Evolutionary conservation across 2,888 invertebrate genomes (phyloP).

Genomic region (Ceramica pisi): DNA sequence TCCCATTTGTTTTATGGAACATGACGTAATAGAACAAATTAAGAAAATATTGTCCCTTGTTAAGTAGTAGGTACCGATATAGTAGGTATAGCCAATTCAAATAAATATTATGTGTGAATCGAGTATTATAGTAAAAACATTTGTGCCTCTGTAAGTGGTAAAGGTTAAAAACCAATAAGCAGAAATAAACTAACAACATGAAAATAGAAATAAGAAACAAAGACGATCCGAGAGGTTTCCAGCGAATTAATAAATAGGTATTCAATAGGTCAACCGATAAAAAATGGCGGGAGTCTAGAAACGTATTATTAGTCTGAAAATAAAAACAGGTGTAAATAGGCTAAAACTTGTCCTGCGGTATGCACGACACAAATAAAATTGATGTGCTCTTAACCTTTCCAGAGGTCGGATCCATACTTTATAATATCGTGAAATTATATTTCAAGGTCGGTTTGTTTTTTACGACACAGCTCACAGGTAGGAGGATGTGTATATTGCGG

Average conservation of each 20-base stretch:
- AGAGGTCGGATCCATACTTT: constrained; percentile 81
- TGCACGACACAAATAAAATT: constrained; percentile 84
- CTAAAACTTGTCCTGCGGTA: constrained; percentile 76
- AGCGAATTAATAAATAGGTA: constrained; percentile 45
- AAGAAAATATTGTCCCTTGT: no score
- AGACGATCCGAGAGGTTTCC: constrained; percentile 49
- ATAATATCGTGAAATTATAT: constrained; percentile 86
- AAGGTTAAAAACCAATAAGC: constrained; percentile 4
- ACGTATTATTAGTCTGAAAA: constrained; percentile 66
- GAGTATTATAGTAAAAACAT: no score
- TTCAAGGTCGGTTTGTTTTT: constrained; percentile 83
- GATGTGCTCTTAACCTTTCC: constrained; percentile 88
- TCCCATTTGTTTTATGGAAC: no score
- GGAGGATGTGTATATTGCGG: constrained; percentile 65
- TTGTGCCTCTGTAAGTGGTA: not conserved
- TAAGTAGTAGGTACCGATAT: no score
- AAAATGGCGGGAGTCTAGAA: constrained; percentile 61
- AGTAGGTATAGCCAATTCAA: no score
- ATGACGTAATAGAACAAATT: no score
- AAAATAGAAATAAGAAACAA: constrained; percentile 46
- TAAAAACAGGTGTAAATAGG: constrained; percentile 68
- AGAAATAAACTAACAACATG: not conserved
- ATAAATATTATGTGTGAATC: no score
- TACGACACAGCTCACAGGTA: constrained; percentile 62
- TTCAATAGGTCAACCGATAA: constrained; percentile 70